These are phyloP conservation scores for Myotis myotis DNA, from an alignment of 2,797 vertebrate genomes.

Conservation along the genomic window DNA sequence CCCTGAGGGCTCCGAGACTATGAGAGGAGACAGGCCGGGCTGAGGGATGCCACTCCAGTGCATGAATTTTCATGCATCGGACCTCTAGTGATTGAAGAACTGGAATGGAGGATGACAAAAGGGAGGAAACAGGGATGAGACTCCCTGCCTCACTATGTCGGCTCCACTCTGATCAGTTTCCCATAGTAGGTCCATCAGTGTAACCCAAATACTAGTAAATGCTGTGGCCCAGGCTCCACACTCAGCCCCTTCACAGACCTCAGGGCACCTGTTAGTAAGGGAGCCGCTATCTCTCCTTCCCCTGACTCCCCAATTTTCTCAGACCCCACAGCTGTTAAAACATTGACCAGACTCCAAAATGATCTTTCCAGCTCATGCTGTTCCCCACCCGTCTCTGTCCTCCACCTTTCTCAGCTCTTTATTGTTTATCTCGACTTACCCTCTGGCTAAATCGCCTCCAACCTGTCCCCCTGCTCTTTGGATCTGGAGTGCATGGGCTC, in stretches of 20 bases:
- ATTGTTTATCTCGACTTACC: background rate
- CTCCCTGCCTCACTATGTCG: background rate
- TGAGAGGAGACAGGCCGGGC: too few relatives aligned
- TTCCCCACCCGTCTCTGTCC: background rate
- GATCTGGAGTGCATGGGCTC: background rate
- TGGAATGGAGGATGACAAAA: fast-evolving
- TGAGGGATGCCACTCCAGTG: too few relatives aligned
- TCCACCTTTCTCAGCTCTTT: background rate
- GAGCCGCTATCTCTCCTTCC: fast-evolving
- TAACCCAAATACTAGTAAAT: background rate
- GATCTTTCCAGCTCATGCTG: background rate
- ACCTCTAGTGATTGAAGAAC: background rate
- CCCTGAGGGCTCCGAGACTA: too few relatives aligned
- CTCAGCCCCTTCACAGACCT: background rate
- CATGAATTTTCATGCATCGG: too few relatives aligned
- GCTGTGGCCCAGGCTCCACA: background rate
- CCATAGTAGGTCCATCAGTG: background rate
- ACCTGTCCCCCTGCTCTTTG: background rate
- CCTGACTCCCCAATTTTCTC: background rate
- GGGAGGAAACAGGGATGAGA: background rate
- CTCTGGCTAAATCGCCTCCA: background rate
- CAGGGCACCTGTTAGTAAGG: background rate
- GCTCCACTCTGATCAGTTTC: too few relatives aligned
- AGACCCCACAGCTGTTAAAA: fast-evolving
- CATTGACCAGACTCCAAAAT: background rate